phyloP scores from a whole-genome alignment of 2,113 vertebrate species.

The Amphilophus citrinellus region DNA sequence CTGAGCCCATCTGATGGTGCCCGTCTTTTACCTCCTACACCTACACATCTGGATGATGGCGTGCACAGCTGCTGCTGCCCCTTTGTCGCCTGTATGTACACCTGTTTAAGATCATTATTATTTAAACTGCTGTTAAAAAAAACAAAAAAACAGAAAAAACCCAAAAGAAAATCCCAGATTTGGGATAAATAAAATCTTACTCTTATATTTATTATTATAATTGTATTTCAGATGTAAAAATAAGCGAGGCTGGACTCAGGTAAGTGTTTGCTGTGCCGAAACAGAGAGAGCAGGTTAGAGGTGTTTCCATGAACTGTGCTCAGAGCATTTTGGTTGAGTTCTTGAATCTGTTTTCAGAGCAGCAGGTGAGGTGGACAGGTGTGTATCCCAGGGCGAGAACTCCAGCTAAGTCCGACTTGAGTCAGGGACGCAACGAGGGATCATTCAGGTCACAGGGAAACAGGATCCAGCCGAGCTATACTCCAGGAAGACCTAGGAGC shows the following conservation, averaged over 20 bases:
- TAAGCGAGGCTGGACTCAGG: neutral
- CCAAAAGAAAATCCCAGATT: neutral
- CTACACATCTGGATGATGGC: neutral
- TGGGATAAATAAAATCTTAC: neutral
- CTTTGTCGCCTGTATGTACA: neutral
- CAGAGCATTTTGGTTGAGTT: neutral
- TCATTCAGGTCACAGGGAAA: neutral
- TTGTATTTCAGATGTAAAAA: neutral
- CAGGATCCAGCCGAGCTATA: neutral
- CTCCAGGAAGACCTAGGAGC: neutral
- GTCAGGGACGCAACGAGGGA: neutral
- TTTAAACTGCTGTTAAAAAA: neutral
- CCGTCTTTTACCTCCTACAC: slow-evolving; percentile 2
- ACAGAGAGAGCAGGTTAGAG: neutral
- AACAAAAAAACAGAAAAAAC: neutral
- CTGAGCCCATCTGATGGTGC: neutral
- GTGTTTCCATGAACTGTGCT: neutral
- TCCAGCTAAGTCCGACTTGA: neutral
- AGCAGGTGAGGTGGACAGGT: neutral
- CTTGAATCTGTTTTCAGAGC: neutral
- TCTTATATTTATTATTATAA: neutral
- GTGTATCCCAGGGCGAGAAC: too few species aligned
- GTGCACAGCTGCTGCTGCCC: neutral
- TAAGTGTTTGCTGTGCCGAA: neutral
- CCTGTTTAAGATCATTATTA: neutral